Percentiles rank a stretch among this genome's conserved stretches.
phyloP scores from a whole-genome alignment of 2,888 invertebrate genomes.

The Agriopis aurantiaria region DNA sequence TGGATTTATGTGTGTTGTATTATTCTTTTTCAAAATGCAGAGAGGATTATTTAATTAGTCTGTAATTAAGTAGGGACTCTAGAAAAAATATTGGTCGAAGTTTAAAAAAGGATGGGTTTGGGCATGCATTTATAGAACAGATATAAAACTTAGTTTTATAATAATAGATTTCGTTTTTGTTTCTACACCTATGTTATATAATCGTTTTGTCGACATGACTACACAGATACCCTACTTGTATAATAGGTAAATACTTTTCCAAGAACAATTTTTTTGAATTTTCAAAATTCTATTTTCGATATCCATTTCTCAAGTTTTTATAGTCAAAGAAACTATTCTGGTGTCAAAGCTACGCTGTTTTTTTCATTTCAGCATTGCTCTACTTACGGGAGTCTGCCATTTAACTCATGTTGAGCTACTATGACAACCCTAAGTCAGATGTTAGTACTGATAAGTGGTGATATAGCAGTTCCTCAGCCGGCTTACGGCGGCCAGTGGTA shows the following conservation, averaged over 20 bases:
- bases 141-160: not conserved
- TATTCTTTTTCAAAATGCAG: too few relatives aligned
- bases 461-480: conserved; percentile 44
- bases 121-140: too few relatives aligned
- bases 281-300: not conserved
- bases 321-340: too few relatives aligned
- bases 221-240: not conserved
- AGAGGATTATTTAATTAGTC: too few relatives aligned
- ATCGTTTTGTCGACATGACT: not conserved
- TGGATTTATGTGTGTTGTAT: too few relatives aligned
- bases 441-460: conserved; percentile 30
- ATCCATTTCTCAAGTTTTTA: not conserved
- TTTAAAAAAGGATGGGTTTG: too few relatives aligned
- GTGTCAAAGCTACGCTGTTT: not conserved
- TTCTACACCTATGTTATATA: not conserved
- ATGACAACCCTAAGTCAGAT: conserved; percentile 41
- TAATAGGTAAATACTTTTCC: too few relatives aligned
- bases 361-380: conserved; percentile 5
- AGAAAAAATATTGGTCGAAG: too few relatives aligned
- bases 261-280: too few relatives aligned
- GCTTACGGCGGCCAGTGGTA: conserved; percentile 54
- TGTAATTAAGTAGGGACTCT: too few relatives aligned
- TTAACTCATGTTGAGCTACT: not conserved
- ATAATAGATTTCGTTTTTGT: too few relatives aligned
- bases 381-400: conserved; percentile 5